A percentile compares a stretch with the other conserved stretches of the same genome.
Conservation (phyloP, 64 coral and sea anemone species). For the Pocillopora verrucosa region DNA sequence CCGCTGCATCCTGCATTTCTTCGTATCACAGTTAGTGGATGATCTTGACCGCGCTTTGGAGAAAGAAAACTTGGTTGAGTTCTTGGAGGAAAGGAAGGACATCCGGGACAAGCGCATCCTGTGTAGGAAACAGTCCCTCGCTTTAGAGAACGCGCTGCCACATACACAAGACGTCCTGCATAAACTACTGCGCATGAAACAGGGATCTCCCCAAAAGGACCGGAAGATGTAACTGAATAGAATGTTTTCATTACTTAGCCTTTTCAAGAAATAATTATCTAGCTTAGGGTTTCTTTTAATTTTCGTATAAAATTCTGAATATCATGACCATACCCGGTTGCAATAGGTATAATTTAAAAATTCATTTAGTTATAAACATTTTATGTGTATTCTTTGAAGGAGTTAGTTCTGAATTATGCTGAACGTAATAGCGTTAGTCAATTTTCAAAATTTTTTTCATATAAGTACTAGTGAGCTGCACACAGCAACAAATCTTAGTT, state of each 20-base stretch:
- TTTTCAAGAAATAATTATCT: too few relatives aligned
- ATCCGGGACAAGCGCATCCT: conserved; percentile 39
- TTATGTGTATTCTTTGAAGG: too few relatives aligned
- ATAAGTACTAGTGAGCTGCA: too few relatives aligned
- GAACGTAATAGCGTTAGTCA: too few relatives aligned
- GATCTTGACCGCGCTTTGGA: conserved; percentile 57
- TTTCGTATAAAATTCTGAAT: background rate
- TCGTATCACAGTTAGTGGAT: conserved; percentile 71
- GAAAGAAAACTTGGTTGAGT: conserved; percentile 43
- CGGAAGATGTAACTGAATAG: background rate
- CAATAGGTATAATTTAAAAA: too few relatives aligned
- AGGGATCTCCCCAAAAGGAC: background rate
- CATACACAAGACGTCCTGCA: conserved; percentile 24
- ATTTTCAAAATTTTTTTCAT: too few relatives aligned
- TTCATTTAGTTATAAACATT: too few relatives aligned
- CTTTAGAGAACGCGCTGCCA: conserved; percentile 52
- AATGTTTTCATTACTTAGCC: too few relatives aligned
- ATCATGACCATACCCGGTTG: too few relatives aligned
- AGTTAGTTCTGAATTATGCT: too few relatives aligned
- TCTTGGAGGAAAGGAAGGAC: conserved; percentile 58
- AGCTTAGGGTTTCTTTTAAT: too few relatives aligned
- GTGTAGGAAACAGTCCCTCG: conserved; percentile 2
- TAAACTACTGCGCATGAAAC: conserved; percentile 48
- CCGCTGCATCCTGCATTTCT: conserved; percentile 82
- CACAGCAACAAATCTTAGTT: too few relatives aligned